These are phyloP conservation scores for Drosophila hawaiiensis DNA, from an alignment of 2,888 invertebrate genomes.

Conservation along the genomic window DNA sequence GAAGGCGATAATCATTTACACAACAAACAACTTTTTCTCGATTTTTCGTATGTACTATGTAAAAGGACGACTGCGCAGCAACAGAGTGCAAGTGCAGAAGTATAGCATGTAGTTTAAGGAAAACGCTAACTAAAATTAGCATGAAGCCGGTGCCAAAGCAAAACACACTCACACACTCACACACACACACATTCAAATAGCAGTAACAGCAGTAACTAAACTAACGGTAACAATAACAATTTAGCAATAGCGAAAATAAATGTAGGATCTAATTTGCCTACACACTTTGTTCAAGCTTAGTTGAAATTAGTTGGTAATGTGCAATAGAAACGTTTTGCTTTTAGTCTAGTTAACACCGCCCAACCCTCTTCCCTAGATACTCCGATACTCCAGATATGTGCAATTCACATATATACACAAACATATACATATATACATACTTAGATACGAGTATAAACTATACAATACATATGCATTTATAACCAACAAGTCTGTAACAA, in stretches of 20 bases:
- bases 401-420: slow-evolving; percentile 21
- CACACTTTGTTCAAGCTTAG: slow-evolving; percentile 55
- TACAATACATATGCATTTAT: slow-evolving; percentile 52
- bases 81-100: slow-evolving; percentile 19
- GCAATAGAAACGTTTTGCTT: slow-evolving; percentile 69
- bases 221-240: slow-evolving; percentile 44
- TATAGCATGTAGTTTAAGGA: slow-evolving; percentile 19
- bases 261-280: slow-evolving; percentile 53
- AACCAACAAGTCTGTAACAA: slow-evolving; percentile 68
- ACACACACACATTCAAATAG: slow-evolving; percentile 11
- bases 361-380: slow-evolving; percentile 1
- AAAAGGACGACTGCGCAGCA: slow-evolving; percentile 31
- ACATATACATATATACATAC: slow-evolving; percentile 12
- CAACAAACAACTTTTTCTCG: slow-evolving; percentile 23
- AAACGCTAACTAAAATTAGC: slow-evolving; percentile 35
- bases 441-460: slow-evolving; percentile 34
- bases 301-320: slow-evolving; percentile 54
- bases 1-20: slow-evolving; percentile 76
- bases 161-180: slow-evolving; percentile 11
- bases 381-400: slow-evolving; percentile 14
- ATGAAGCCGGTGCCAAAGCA: slow-evolving; percentile 66
- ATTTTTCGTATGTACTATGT: slow-evolving; percentile 10
- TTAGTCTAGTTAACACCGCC: slow-evolving; percentile 54
- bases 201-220: slow-evolving; percentile 36
- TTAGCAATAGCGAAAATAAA: slow-evolving; percentile 40